Evolutionary conservation across 2,797 vertebrate species (phyloP).

Genomic region (Galago senegalensis): DNA sequence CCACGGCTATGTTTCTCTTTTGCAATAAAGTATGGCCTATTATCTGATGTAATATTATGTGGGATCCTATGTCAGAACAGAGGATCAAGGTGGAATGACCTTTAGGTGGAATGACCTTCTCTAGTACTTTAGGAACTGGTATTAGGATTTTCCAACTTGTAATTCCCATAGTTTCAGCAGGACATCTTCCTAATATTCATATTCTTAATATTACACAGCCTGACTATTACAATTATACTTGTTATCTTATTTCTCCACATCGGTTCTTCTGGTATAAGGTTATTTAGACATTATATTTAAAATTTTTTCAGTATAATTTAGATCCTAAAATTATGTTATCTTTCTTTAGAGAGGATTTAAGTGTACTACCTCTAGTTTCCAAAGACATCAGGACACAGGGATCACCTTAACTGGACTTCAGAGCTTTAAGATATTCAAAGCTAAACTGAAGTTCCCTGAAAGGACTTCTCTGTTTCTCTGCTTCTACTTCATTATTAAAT

Average conservation of each 20-base stretch:
- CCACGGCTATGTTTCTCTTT: not conserved
- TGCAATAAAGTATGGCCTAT: not conserved
- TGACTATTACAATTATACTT: not conserved
- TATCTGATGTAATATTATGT: not conserved
- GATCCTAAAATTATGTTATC: not conserved
- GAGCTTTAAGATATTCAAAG: slow-evolving; percentile 12
- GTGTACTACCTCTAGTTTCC: not conserved
- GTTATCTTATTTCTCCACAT: not conserved
- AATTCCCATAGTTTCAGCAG: not conserved
- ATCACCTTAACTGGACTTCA: slow-evolving; percentile 17
- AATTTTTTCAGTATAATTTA: not conserved
- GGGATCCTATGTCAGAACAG: not conserved
- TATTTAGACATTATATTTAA: not conserved
- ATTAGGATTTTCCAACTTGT: not conserved
- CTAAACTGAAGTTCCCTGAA: not conserved
- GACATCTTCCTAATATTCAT: not conserved
- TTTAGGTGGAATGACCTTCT: not conserved
- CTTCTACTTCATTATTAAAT: not conserved
- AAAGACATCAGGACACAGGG: not conserved
- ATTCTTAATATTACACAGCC: not conserved
- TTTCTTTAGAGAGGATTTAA: not conserved
- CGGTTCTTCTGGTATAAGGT: not conserved
- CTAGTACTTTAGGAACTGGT: not conserved
- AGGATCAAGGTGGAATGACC: not conserved
- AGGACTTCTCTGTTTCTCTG: not conserved